Conservation (phyloP, 2,888 invertebrate species). For the Lasioglossum figueresi region DNA sequence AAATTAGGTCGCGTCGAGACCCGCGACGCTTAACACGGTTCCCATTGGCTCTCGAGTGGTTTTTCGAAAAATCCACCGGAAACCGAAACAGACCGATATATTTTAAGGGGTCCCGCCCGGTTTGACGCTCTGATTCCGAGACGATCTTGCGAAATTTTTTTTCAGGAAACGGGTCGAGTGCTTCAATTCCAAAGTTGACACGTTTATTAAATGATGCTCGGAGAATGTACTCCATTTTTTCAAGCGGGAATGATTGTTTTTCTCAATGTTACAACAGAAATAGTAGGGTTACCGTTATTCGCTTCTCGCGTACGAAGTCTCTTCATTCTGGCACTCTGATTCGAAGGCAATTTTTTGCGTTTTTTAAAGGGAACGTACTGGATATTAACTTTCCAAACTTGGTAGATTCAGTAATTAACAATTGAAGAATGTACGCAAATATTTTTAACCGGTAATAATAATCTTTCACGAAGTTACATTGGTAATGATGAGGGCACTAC, state of each 20-base stretch:
- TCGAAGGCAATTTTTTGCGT: neutral
- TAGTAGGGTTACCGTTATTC: too few species aligned
- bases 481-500: too few species aligned
- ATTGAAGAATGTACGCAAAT: neutral
- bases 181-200: neutral
- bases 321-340: neutral
- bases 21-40: constrained; percentile 49
- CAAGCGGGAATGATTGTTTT: neutral
- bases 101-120: neutral
- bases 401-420: neutral
- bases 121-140: neutral
- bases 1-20: constrained; percentile 58
- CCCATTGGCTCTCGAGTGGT: constrained; percentile 34
- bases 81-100: neutral
- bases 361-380: neutral
- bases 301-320: neutral
- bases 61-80: constrained; percentile 11
- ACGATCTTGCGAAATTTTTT: neutral
- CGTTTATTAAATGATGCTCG: neutral
- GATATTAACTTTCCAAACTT: neutral
- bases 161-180: neutral
- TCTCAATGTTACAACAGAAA: neutral
- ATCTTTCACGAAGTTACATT: too few species aligned
- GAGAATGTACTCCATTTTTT: neutral
- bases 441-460: neutral